phyloP scores from a whole-genome alignment of 2,113 vertebrate species.

The Laterallus jamaicensis region DNA sequence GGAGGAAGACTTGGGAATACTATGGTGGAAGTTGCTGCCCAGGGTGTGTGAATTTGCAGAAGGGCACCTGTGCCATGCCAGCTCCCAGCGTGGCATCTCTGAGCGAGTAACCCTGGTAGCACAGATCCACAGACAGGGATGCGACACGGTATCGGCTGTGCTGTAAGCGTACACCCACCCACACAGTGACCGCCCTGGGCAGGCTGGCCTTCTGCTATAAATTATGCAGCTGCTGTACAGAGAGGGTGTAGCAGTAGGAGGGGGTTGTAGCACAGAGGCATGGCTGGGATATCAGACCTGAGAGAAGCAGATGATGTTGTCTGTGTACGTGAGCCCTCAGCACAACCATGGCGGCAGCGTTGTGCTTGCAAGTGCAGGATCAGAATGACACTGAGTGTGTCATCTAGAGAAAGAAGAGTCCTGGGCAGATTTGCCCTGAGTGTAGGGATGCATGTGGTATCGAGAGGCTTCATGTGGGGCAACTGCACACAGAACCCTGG shows the following conservation, averaged over 20 bases:
- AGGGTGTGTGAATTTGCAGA: background rate
- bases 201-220: background rate
- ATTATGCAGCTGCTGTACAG: background rate
- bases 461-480: background rate
- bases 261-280: background rate
- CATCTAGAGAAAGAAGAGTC: background rate
- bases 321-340: rapidly evolving
- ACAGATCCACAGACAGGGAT: background rate
- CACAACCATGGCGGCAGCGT: rapidly evolving
- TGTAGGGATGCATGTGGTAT: background rate
- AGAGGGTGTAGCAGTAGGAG: background rate
- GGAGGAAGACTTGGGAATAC: background rate
- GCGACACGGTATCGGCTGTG: background rate
- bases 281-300: background rate
- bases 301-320: background rate
- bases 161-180: background rate
- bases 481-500: background rate
- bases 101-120: background rate
- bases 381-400: too few relatives aligned
- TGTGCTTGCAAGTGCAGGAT: too few relatives aligned
- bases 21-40: background rate
- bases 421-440: background rate
- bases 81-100: background rate
- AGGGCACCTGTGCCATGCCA: background rate
- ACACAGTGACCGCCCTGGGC: background rate